Evolutionary conservation across 2,888 invertebrate species (phyloP), one percentile per base, ranked within the genome.

Genomic region (Patella ulyssiponensis): DNA sequence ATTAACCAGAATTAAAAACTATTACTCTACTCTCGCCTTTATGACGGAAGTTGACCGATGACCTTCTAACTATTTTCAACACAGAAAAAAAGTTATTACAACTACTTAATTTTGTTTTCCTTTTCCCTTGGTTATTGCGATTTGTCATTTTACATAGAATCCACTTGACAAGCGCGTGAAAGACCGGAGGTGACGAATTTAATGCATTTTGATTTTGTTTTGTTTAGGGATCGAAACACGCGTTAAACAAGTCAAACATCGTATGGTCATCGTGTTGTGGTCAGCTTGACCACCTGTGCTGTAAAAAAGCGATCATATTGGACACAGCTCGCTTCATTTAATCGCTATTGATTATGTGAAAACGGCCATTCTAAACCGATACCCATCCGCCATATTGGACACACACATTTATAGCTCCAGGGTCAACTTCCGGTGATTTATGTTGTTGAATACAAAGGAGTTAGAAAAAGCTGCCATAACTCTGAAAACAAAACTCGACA

Each of bases 401-500:
- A 64, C 20, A 64, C 64, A 23, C 20, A 23, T 20, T 23, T 23
- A 20, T 23, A 23, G 64, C 64, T 64, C 64, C 23, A n/a, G 64
- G 64, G 64, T 64, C 64, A 64, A 64, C 64, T 64, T 64, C 64
- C 64, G 64, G 64, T 64, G 64, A 64, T 64, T 64, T 64, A 64
- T 64, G 64, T 23, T 64, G 20, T 64, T 23, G 23, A 64, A 64
- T 23, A 64, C 64, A 64, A 64, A 64, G 14, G 64, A 64, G 64
- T 64, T 64, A 64, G 23, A 64, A 64, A 64, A 64, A 64, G 64
- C 14, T 64, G 64, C 64, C 20, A 20, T 20, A 64, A 64, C 64
- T 64, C 64, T 64, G 64, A 20, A 64, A 20, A 64, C 64, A 64
- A 64, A 64, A 64, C 20, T 23, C 23, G 64, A 64, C 64, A 64